Percentiles rank a stretch among this genome's conserved stretches.
Evolutionary conservation across 2,888 invertebrate genomes (phyloP).

Genomic region (Epirrhoe alternata): DNA sequence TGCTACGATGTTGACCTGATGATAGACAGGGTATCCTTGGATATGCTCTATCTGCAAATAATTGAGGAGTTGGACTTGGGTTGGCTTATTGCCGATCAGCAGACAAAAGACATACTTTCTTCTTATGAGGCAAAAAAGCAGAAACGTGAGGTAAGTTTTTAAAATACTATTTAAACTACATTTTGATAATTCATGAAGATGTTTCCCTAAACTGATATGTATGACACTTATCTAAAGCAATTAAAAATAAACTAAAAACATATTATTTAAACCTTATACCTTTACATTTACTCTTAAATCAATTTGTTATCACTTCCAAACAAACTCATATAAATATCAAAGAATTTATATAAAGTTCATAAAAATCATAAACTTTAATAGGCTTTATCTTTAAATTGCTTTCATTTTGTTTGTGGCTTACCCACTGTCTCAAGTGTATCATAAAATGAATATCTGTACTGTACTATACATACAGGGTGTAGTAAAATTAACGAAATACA

Average conservation of each 20-base stretch:
- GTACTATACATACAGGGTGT: too few species aligned
- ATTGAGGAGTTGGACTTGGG: constrained; percentile 94
- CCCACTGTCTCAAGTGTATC: too few species aligned
- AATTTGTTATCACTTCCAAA: too few species aligned
- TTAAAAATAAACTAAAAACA: too few species aligned
- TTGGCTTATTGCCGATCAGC: constrained; percentile 92
- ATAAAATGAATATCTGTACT: too few species aligned
- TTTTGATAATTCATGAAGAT: background rate
- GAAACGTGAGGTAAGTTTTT: constrained; percentile 89
- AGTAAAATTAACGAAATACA: background rate
- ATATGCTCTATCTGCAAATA: constrained; percentile 94
- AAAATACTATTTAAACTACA: background rate
- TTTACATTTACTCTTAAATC: too few species aligned
- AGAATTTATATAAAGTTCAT: constrained; percentile 25
- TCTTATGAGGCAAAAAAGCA: constrained; percentile 90
- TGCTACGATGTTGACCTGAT: constrained; percentile 93
- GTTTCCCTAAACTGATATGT: too few species aligned
- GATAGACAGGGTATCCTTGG: constrained; percentile 92
- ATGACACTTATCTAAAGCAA: too few species aligned
- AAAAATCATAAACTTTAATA: constrained; percentile 13
- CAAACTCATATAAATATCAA: background rate
- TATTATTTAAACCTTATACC: too few species aligned
- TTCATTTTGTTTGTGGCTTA: background rate
- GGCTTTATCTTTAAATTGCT: background rate
- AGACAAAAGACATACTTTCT: constrained; percentile 88